These are phyloP conservation scores for Boulengerochromis microlepis DNA, from an alignment of 2,113 vertebrate genomes.

Conservation along the genomic window DNA sequence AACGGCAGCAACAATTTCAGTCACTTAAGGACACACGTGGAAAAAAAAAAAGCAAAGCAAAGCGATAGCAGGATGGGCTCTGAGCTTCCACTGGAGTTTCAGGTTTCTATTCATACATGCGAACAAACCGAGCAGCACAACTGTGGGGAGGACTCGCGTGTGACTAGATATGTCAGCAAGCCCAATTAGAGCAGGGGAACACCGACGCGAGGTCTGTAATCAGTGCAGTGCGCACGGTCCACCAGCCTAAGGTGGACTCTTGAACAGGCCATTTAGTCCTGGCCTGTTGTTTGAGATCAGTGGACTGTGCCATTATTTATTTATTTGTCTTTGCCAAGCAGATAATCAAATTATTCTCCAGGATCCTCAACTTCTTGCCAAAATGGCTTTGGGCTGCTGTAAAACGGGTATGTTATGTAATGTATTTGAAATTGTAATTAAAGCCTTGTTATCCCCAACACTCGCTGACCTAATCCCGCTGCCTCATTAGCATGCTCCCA, in stretches of 20 bases:
- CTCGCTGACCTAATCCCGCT: not conserved
- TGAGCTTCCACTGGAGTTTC: not conserved
- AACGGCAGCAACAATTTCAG: not conserved
- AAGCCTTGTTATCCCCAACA: slow-evolving; percentile 34
- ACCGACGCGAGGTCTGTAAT: not conserved
- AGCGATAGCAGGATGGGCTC: not conserved
- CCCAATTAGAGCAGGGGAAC: not conserved
- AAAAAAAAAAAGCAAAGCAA: not conserved
- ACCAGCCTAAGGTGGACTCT: not conserved
- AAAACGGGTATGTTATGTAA: slow-evolving; percentile 19
- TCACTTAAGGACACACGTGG: not conserved
- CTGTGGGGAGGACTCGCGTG: not conserved
- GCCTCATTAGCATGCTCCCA: slow-evolving; percentile 1
- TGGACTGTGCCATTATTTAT: slow-evolving; percentile 18
- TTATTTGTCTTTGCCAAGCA: not conserved
- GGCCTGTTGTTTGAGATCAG: slow-evolving; percentile 20
- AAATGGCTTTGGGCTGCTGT: slow-evolving; percentile 5
- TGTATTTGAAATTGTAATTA: slow-evolving; percentile 35
- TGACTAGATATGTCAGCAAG: not conserved
- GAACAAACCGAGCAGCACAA: not conserved
- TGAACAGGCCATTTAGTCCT: slow-evolving; percentile 22
- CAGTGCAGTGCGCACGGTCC: not conserved
- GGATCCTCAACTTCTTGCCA: not conserved
- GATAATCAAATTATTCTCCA: slow-evolving; percentile 33
- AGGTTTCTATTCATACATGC: not conserved